Evolutionary conservation across 2,888 invertebrate genomes (phyloP).

Genomic region (Caradrina kadenii): DNA sequence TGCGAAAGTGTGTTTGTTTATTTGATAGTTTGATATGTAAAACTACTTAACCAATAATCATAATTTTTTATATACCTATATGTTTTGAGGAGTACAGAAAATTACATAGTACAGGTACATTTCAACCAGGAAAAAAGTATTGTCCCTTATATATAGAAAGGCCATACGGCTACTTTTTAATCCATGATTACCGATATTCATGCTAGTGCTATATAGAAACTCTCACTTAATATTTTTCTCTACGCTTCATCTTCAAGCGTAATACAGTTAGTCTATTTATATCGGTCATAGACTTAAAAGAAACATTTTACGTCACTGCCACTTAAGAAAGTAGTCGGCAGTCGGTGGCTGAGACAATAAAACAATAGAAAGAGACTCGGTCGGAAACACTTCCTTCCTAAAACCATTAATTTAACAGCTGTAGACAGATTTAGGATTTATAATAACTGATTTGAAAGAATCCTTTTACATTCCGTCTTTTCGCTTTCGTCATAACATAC

Average conservation of each 20-base stretch:
- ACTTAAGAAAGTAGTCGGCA: slow-evolving; percentile 22
- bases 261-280: slow-evolving; percentile 43
- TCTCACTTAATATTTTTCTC: background rate
- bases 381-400: slow-evolving; percentile 67
- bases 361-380: slow-evolving; percentile 60
- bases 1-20: too few relatives aligned
- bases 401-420: slow-evolving; percentile 61
- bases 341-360: slow-evolving; percentile 58
- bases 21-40: too few relatives aligned
- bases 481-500: too few relatives aligned
- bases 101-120: too few relatives aligned
- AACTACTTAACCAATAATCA: too few relatives aligned
- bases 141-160: too few relatives aligned
- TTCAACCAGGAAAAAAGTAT: too few relatives aligned
- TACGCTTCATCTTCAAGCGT: slow-evolving; percentile 3
- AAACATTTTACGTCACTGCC: slow-evolving; percentile 41
- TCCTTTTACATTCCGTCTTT: slow-evolving; percentile 9
- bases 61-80: too few relatives aligned
- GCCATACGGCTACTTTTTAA: too few relatives aligned
- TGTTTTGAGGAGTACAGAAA: too few relatives aligned
- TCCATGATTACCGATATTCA: too few relatives aligned
- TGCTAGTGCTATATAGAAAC: background rate
- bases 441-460: slow-evolving; percentile 40
- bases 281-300: slow-evolving; percentile 35
- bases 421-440: slow-evolving; percentile 61